phyloP scores from a whole-genome alignment of 2,113 vertebrate species.

The Astur gentilis region DNA sequence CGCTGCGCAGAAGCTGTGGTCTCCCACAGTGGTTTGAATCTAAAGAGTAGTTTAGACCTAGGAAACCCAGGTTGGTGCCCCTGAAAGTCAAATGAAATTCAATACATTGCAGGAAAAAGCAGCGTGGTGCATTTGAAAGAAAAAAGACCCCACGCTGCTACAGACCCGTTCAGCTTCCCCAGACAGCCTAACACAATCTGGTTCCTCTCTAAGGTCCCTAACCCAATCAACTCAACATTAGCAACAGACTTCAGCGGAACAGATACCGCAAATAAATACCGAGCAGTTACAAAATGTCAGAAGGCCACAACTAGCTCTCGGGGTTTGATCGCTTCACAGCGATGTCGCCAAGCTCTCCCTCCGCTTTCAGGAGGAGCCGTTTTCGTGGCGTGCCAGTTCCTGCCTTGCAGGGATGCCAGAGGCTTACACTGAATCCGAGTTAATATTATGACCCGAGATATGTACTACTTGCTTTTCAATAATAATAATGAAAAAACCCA shows the following conservation, averaged over 20 bases:
- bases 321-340: rapidly evolving
- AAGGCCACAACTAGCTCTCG: neutral
- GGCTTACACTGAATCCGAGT: rapidly evolving
- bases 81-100: neutral
- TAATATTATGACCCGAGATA: neutral
- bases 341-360: neutral
- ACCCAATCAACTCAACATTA: neutral
- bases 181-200: neutral
- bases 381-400: neutral
- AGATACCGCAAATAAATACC: neutral
- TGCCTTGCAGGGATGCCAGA: neutral
- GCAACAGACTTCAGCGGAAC: neutral
- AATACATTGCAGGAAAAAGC: neutral
- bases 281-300: neutral
- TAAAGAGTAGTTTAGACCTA: neutral
- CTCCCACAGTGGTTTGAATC: neutral
- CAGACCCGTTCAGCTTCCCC: neutral
- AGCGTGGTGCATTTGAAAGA: neutral
- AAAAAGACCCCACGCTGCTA: neutral
- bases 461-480: neutral
- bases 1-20: rapidly evolving
- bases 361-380: rapidly evolving
- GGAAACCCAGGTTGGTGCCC: neutral
- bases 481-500: too few species aligned
- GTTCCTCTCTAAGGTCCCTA: neutral